Evolutionary conservation across 2,797 vertebrate genomes (phyloP), one percentile per base, ranked within the genome.

Genomic region (Rhabdomys pumilio): DNA sequence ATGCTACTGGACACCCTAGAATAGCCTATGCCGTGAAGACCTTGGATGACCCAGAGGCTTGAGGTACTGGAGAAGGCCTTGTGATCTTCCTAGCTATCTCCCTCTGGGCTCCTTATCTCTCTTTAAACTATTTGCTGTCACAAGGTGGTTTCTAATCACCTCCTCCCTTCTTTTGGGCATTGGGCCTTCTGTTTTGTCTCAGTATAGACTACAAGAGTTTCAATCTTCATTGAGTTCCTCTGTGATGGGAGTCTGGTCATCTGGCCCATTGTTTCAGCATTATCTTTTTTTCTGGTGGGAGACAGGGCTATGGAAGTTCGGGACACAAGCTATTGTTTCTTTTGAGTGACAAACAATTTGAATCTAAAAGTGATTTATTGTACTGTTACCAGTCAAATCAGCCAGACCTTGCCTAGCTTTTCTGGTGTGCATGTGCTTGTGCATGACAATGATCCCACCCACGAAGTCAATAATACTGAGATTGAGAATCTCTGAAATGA

Each of bases 311-410:
- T 24, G 38, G 29, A 73, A 90, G 63, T 34, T 89, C 84, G 59
- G 29, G 88, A 13, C 47, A 34, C 11, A 31, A 77, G 55, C 82
- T 89, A 55, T 72, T 82, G 3, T 93, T 91, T 89, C 57, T 93
- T 94, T 90, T 84, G 57, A 95, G 11, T 24, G 77, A 94, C 65
- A 72, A 84, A 81, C 22, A 81, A 47, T 65, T 31, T 57, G 38
- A 87, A 92, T 95, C 44, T 93, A 88, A 77, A 86, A 97, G 73
- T 26, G 14, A 82, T 20, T 96, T 55, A 31, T 13, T 94, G 38
- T 95, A 59, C 38, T 85, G 90, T 95, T 81, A 91, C 55, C 75
- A 89, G 59, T 47, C 0, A 0, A 94, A 65, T 92, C 41, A 55
- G 50, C 85, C n/a, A 93, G 85, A 95, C 20, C 26, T 93, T 83